Evolutionary conservation across 2,113 vertebrate genomes (phyloP), one percentile per base, ranked within the genome.

Genomic region (Condylura cristata): DNA sequence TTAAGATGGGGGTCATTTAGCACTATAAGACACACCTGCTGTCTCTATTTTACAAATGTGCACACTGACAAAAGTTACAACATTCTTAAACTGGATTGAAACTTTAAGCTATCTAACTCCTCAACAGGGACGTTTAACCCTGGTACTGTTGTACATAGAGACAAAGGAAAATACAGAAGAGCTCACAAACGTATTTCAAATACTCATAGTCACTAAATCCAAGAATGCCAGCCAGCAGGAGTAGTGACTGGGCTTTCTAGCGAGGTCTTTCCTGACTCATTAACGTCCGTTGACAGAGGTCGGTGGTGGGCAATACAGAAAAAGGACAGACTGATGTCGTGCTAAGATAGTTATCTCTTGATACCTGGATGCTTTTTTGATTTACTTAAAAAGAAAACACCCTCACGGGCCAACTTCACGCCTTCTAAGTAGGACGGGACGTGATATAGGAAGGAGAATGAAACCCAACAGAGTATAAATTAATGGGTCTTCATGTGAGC

Each of bases 161-260:
- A 82, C 28, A 39, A 63, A 66, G 56, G 22, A 71, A 76, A 48
- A 48, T 1, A 22, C 26, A 78, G 61, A 61, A 41, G 11, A n/a
- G 12, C 61, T 53, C 79, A 86, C 30, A 74, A 22, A 20, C 70
- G 18, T 63, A 71, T 60, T 94, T 94, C 86, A 91, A 94, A 75
- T 66, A 66, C 30, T 86, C 76, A 56, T 8, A 86, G 60, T 60
- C 51, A 41, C 32, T 37, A 68, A 76, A 30, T 56, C 51, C 72
- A 72, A 95, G 81, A 61, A 68, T 2, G 82, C 11, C 84, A 81
- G 78, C 24, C 66, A 86, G 28, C 28, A 75, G 68, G 65, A 37
- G 65, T 13, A 44, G 8, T 60, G 30, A 76, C 1, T 86, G 71
- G 37, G 39, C 61, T 72, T 88, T 26, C 76, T 22, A 60, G 78